These are phyloP conservation scores for Ornithoptera priamus DNA, from an alignment of 2,888 invertebrate genomes.

Conservation along the genomic window DNA sequence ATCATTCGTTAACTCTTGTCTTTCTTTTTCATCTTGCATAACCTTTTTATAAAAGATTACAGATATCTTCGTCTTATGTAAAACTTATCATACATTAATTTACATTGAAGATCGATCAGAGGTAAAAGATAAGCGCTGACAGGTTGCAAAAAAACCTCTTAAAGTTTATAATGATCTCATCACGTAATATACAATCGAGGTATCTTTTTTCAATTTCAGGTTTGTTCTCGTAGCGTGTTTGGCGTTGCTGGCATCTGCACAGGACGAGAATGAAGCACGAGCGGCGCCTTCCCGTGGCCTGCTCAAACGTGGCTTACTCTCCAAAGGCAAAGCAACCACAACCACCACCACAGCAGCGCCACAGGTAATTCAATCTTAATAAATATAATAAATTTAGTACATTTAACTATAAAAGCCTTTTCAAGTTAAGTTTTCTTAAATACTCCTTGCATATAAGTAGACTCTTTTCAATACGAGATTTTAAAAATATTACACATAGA, in stretches of 20 bases:
- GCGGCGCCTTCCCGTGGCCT: constrained; percentile 52
- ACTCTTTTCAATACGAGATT: no score
- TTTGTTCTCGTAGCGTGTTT: constrained; percentile 59
- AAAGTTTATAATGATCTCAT: neutral
- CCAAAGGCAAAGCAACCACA: constrained; percentile 63
- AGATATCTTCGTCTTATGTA: constrained; percentile 9
- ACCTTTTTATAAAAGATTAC: constrained; percentile 7
- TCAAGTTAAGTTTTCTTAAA: no score
- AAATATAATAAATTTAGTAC: neutral
- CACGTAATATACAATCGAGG: neutral
- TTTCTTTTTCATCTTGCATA: constrained; percentile 4
- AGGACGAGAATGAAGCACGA: constrained; percentile 58
- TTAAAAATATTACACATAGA: no score
- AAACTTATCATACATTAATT: constrained; percentile 3
- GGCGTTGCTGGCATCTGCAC: constrained; percentile 52
- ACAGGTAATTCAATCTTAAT: constrained; percentile 46
- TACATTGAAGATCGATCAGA: neutral
- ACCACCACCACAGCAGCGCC: constrained; percentile 67
- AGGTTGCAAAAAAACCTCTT: neutral
- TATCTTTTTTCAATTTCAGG: constrained; percentile 49
- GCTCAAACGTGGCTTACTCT: constrained; percentile 59
- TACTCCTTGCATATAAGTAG: no score
- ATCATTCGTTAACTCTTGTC: constrained; percentile 5
- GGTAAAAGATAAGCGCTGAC: constrained; percentile 2
- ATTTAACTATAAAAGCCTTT: neutral